A percentile compares a stretch with the other conserved stretches of the same genome.
phyloP scores from a whole-genome alignment of 1,140 invertebrate species.

The Drosophila burlai region DNA sequence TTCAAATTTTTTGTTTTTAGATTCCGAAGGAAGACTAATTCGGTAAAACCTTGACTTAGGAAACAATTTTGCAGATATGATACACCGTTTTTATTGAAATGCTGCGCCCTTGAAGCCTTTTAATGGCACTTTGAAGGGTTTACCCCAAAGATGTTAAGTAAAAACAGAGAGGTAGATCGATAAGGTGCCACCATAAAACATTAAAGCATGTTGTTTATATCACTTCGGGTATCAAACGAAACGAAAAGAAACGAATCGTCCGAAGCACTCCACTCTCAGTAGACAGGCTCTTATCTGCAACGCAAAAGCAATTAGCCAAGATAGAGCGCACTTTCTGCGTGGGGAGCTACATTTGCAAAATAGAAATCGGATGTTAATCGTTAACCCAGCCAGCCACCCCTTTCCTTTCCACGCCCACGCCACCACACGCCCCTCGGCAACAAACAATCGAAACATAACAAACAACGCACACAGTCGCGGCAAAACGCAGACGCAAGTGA shows the following conservation, averaged over 20 bases:
- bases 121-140: not conserved
- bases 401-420: constrained; percentile 31
- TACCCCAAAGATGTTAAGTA: constrained; percentile 13
- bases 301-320: constrained; percentile 40
- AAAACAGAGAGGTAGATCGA: constrained; percentile 31
- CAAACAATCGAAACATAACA: constrained; percentile 39
- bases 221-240: constrained; percentile 47
- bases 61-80: not conserved
- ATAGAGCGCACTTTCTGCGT: constrained; percentile 27
- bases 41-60: too few species aligned
- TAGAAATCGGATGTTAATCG: constrained; percentile 40
- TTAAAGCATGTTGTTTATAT: constrained; percentile 50
- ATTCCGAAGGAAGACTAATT: too few species aligned
- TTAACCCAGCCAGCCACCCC: constrained; percentile 22
- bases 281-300: constrained; percentile 38
- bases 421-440: not conserved
- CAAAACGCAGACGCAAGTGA: constrained; percentile 65
- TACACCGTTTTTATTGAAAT: too few species aligned
- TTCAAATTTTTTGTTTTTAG: too few species aligned
- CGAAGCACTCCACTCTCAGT: constrained; percentile 7
- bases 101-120: not conserved
- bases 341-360: constrained; percentile 2
- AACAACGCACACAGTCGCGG: constrained; percentile 34
- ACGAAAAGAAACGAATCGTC: constrained; percentile 56
- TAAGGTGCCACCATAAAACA: constrained; percentile 58